Conservation (phyloP, 2,888 invertebrate species). For the Lasioglossum pauxillum region DNA sequence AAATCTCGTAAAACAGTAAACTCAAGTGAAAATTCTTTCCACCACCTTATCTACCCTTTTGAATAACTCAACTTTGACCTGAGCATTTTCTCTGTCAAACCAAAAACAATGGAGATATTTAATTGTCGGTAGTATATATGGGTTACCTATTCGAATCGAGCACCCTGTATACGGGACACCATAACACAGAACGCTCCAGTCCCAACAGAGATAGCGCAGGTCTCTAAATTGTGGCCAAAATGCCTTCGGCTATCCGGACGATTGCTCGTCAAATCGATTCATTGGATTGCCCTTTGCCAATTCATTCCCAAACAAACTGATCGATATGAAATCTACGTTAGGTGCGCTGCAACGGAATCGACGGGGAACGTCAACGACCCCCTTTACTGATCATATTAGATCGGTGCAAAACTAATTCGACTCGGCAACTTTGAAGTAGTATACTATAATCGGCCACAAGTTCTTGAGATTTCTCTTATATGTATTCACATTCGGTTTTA, state of each 20-base stretch:
- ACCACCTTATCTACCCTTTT: neutral
- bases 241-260: constrained; percentile 57
- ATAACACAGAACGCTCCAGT: constrained; percentile 19
- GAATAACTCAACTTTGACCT: neutral
- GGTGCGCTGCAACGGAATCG: neutral
- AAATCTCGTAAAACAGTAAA: neutral
- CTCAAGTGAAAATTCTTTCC: neutral
- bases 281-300: constrained; percentile 61
- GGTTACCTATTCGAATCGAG: neutral
- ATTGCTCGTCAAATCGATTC: constrained; percentile 67
- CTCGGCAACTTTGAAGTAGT: neutral
- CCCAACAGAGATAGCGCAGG: constrained; percentile 47
- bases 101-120: neutral
- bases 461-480: neutral
- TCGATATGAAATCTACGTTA: constrained; percentile 44
- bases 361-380: neutral
- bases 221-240: constrained; percentile 61
- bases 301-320: constrained; percentile 62
- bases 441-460: neutral
- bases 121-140: neutral
- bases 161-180: neutral
- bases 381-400: neutral
- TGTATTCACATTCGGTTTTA: neutral
- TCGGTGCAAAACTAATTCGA: neutral
- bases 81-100: neutral